A percentile compares a stretch with the other conserved stretches of the same genome.
These are phyloP conservation scores for Drosophila borealis DNA, from an alignment of 2,888 invertebrate genomes.

Conservation along the genomic window DNA sequence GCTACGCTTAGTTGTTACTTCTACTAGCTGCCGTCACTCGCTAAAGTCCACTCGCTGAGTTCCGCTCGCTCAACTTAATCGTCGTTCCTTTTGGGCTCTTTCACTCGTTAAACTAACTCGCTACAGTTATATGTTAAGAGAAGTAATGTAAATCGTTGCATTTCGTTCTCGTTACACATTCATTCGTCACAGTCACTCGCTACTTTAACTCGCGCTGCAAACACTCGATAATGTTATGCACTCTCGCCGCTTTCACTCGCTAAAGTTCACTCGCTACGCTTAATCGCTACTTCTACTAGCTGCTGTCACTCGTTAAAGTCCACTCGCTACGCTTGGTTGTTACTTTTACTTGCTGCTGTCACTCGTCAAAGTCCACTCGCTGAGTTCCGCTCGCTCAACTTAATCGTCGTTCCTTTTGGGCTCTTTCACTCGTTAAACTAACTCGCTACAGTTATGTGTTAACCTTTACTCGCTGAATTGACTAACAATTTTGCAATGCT, in stretches of 20 bases:
- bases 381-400: background rate
- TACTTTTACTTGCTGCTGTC: background rate
- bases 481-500: background rate
- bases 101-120: background rate
- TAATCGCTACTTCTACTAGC: background rate
- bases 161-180: background rate
- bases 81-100: background rate
- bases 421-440: background rate
- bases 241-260: too few relatives aligned
- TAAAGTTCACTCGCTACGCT: too few relatives aligned
- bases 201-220: too few relatives aligned
- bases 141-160: too few relatives aligned
- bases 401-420: background rate
- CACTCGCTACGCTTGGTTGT: background rate
- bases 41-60: background rate
- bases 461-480: background rate
- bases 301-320: background rate
- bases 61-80: background rate
- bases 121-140: background rate
- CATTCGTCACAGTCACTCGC: too few relatives aligned
- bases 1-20: background rate
- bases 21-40: background rate
- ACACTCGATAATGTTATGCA: too few relatives aligned
- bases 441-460: background rate
- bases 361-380: background rate